Base-by-base conservation (phyloP, 2,888 invertebrate species). In the Copidosoma aretas region DNA sequence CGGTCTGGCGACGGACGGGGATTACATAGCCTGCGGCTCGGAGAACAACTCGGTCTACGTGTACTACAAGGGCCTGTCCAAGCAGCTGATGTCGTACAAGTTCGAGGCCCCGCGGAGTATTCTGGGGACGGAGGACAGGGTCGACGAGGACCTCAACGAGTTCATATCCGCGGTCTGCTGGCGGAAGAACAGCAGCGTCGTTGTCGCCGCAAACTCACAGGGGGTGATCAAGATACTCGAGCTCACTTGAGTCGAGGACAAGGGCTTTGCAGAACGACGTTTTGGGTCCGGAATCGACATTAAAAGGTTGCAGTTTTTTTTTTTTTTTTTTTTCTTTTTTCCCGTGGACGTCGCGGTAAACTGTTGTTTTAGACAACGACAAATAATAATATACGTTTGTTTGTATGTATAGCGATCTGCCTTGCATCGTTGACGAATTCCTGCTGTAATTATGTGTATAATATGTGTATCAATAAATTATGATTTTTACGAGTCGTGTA, bases 121-220 rank as follows among this genome's bases (percentile, higher is more conserved):
- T 75, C 82, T 94, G 74, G 91, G 91, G 71, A 74, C 81, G 32
- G 89, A 89, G 74, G 91, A 91, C 72, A 89, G 91, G 78, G 87
- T 92, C 51, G 94, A 94, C 76, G 94, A 94, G 77, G 95, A 95
- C 80, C 89, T 92, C 1, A 93, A 92, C 74, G 96, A 97, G 85
- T 97, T 97, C 86, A 96, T 97, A 60, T 96, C 96, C 17, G 97
- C 97, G 0, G 96, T 97, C 10, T 95, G 95, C 81, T 97, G 97
- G 96, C 88, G 93, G 73, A 91, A 92, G 82, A 89, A 91, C 76
- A 91, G 93, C 25, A 92, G 92, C 83, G 92, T 94, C 71, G 91
- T 95, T 32, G 90, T 97, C 19, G 95, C 96, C 57, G 97, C 96
- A 63, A 97, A 97, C 85, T 95, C 95, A 82, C 95, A 95, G 85